Evolutionary conservation across 2,113 vertebrate species (phyloP), one percentile per base, ranked within the genome.

Genomic region (Condylura cristata): DNA sequence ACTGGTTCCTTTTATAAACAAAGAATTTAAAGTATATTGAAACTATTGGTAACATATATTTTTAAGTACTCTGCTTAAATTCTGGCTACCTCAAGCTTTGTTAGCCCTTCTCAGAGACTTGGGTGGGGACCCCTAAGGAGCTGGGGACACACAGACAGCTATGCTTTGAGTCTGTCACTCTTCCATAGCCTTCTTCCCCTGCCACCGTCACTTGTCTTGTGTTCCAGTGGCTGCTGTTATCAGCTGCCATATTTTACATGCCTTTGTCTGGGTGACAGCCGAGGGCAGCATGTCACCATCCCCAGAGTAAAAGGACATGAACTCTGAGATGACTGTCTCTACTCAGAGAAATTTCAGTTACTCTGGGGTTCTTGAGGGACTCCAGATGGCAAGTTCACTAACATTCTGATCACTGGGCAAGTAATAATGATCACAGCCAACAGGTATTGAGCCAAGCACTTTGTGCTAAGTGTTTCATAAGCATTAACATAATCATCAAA

Each of bases 221-320:
- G n/a, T 56, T 20, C 93, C 65, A 66, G 71, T 65, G 90, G 80
- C 91, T 82, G 92, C 96, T 93, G 17, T 79, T 89, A 94, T 89
- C 96, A 91, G 79, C 90, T 89, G 41, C 65, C 91, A 86, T 94
- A 79, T 71, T 94, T 89, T 56, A 68, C 80, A 91, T 86, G 81
- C 93, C 87, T 96, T 89, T 71, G 89, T 86, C 70, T 75, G 87
- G 76, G 93, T 84, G 72, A 81, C 80, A 90, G 94, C 84, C 1
- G 2, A 83, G 79, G 80, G 76, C 56, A 94, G 83, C 81, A 37
- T 20, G 3, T 84, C 95, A 66, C 92, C 83, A 65, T 41, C 58
- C 86, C 56, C 44, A 46, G 91, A 86, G 48, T 34, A 66, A 56
- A 91, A 89, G 91, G 79, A 83, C 82, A 48, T 41, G 63, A 96